Evolutionary conservation across 2,888 invertebrate genomes (phyloP).

Genomic region (Mythimna vitellina): DNA sequence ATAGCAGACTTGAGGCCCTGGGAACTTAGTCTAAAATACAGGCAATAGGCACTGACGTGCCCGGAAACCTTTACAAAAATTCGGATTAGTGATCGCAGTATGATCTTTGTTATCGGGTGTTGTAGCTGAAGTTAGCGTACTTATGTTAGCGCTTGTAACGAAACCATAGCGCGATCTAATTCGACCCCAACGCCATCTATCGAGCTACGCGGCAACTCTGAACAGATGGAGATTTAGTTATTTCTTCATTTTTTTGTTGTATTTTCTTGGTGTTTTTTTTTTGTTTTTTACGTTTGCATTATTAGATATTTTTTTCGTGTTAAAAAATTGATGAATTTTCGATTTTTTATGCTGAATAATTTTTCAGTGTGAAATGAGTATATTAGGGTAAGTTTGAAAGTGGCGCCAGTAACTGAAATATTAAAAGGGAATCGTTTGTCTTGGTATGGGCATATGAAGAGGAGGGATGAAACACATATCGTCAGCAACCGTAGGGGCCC

Average conservation of each 20-base stretch:
- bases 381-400: too few relatives aligned
- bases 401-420: too few relatives aligned
- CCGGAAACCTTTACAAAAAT: conserved; percentile 26
- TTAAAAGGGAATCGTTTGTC: too few relatives aligned
- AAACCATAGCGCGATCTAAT: conserved; percentile 52
- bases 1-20: too few relatives aligned
- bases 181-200: conserved; percentile 52
- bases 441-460: too few relatives aligned
- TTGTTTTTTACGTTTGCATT: background rate
- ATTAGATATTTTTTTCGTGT: background rate
- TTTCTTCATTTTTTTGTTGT: background rate
- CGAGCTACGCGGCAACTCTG: conserved; percentile 19
- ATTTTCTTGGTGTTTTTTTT: background rate
- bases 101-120: conserved; percentile 20
- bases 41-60: background rate
- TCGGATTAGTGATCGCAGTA: conserved; percentile 53
- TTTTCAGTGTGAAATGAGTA: too few relatives aligned
- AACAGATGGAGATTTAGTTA: fast-evolving
- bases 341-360: too few relatives aligned
- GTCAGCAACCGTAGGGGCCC: too few relatives aligned
- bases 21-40: too few relatives aligned
- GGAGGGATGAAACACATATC: too few relatives aligned
- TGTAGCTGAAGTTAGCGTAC: fast-evolving
- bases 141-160: conserved; percentile 22
- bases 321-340: background rate